These are phyloP conservation scores for Phrynocephalus versicolor DNA, from an alignment of 2,113 vertebrate species.

Conservation along the genomic window DNA sequence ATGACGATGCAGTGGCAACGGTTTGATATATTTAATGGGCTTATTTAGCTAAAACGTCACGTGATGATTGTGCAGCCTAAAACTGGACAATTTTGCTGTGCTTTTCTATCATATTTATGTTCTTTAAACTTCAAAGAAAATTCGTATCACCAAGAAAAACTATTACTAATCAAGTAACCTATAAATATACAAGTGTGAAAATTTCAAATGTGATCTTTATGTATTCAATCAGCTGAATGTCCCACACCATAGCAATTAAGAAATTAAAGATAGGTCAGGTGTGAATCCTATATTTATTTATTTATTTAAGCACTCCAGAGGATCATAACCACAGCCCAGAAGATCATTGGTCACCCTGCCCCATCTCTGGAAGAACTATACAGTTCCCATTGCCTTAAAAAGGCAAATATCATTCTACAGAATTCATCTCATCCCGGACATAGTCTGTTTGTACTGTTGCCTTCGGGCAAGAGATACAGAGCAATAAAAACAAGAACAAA, in stretches of 20 bases:
- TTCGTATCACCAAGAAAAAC: constrained; percentile 16
- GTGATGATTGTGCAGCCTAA: constrained; percentile 1
- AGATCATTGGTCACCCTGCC: too few species aligned
- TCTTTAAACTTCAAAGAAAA: background rate
- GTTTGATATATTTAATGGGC: constrained; percentile 49
- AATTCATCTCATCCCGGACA: too few species aligned
- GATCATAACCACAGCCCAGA: too few species aligned
- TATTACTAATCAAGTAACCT: constrained; percentile 30
- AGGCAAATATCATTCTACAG: too few species aligned
- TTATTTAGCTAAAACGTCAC: constrained; percentile 44
- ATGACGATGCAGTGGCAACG: constrained; percentile 42
- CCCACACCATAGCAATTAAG: constrained; percentile 15
- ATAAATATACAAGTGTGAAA: constrained; percentile 39
- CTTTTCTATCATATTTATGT: background rate
- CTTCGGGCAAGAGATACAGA: too few species aligned
- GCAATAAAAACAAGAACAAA: too few species aligned
- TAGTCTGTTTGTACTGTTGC: too few species aligned
- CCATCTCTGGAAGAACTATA: too few species aligned
- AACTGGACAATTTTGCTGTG: background rate
- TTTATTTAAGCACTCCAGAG: too few species aligned
- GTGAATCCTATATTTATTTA: too few species aligned
- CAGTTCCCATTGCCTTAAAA: too few species aligned
- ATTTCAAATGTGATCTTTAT: constrained; percentile 1
- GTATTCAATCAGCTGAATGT: constrained; percentile 33
- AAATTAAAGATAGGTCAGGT: background rate